Conservation (phyloP, 2,797 vertebrate species). For the Ambastaia sidthimunki region DNA sequence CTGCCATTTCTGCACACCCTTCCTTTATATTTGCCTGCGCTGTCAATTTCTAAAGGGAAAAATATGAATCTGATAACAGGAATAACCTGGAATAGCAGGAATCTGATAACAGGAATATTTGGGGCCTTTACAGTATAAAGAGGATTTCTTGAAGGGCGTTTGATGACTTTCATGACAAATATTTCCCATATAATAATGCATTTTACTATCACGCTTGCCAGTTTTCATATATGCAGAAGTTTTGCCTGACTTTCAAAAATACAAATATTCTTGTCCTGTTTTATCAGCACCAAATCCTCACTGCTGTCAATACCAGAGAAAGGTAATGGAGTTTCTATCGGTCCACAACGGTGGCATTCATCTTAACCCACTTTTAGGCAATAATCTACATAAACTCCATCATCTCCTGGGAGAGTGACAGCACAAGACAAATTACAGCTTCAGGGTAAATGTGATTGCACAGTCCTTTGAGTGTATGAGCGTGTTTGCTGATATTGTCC, state of each 20-base stretch:
- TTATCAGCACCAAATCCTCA: constrained; percentile 20
- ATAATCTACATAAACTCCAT: constrained; percentile 76
- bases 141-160: constrained; percentile 24
- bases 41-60: constrained; percentile 22
- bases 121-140: not conserved
- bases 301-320: constrained; percentile 44
- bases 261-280: constrained; percentile 25
- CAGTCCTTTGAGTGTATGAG: constrained; percentile 40
- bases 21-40: constrained; percentile 9
- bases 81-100: not conserved
- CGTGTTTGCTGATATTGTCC: constrained; percentile 39
- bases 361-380: constrained; percentile 78
- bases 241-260: constrained; percentile 30
- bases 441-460: constrained; percentile 57
- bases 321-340: constrained; percentile 60
- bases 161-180: constrained; percentile 1
- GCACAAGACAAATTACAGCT: constrained; percentile 74
- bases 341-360: constrained; percentile 64
- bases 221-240: constrained; percentile 9
- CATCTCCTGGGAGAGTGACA: constrained; percentile 64
- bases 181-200: not conserved
- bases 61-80: not conserved
- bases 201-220: constrained; percentile 9
- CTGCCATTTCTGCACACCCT: constrained; percentile 41
- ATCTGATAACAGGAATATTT: constrained; percentile 37